Base-by-base conservation (phyloP, 2,888 invertebrate genomes). In the Bugula neritina region DNA sequence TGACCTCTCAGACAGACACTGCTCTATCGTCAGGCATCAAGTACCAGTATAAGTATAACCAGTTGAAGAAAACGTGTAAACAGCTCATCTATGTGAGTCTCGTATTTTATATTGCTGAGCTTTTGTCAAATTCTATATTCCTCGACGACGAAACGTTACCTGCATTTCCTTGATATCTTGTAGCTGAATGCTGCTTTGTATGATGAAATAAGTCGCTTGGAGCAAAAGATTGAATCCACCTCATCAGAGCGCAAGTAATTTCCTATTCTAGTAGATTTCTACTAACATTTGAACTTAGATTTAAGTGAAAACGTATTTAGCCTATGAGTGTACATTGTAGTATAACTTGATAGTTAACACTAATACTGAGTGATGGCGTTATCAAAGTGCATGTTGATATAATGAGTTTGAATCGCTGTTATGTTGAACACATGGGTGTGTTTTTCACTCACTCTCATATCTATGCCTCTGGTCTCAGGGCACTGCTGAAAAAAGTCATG, bases 141-240 rank as follows among this genome's bases (percentile, higher is more conserved):
- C n/a, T n/a, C n/a, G n/a, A n/a, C n/a, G n/a, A n/a, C n/a, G n/a
- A n/a, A n/a, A n/a, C n/a, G n/a, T n/a, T n/a, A n/a, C n/a, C n/a
- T n/a, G n/a, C n/a, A n/a, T n/a, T n/a, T n/a, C n/a, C n/a, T n/a
- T n/a, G n/a, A n/a, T 72, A 34, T 71, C n/a, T 73, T 77, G 21
- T 74, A 86, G 86, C 81, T 85, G 75, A 86, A 86, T 82, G 85
- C 85, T 43, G 83, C 85, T 0, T 83, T 94, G 1, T 93, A 93
- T 83, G 94, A 94, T 86, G 92, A 94, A 87, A 90, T 93, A 23
- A 90, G 91, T 0, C 89, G 90, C 83, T 89, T 91, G 75, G 93
- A 94, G 84, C 90, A 92, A 78, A 91, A 91, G 82, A 89, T 92
- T 70, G 84, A 90, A 34, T 88, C 90, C 71, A 89, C 91, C 0